Conservation (phyloP, 2,888 invertebrate species). For the Drosophila neonasuta region DNA sequence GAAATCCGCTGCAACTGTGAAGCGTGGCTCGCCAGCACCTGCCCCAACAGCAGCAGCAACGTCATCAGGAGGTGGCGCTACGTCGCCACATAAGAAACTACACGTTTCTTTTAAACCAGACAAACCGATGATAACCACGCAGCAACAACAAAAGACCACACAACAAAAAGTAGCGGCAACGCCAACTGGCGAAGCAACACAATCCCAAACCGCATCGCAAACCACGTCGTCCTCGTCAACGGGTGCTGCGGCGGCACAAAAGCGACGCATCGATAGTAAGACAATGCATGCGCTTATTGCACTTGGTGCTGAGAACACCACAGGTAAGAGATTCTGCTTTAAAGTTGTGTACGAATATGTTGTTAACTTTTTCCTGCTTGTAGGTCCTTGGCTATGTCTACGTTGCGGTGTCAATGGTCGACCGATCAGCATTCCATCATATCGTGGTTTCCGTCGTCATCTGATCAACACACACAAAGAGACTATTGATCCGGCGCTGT, state of each 20-base stretch:
- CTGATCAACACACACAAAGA: constrained; percentile 91
- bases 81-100: constrained; percentile 64
- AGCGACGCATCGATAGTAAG: constrained; percentile 85
- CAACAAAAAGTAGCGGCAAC: constrained; percentile 29
- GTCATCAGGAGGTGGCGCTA: constrained; percentile 12
- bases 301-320: constrained; percentile 85
- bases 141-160: constrained; percentile 49
- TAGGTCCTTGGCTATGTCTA: constrained; percentile 90
- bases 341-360: neutral
- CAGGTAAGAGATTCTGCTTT: constrained; percentile 80
- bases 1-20: constrained; percentile 54
- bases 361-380: neutral
- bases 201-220: constrained; percentile 20
- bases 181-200: constrained; percentile 17
- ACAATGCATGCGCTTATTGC: constrained; percentile 85
- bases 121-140: constrained; percentile 57
- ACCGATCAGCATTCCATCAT: constrained; percentile 88
- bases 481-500: constrained; percentile 88
- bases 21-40: constrained; percentile 39
- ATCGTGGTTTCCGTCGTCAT: constrained; percentile 91
- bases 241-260: constrained; percentile 67
- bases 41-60: constrained; percentile 29
- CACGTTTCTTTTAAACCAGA: constrained; percentile 66
- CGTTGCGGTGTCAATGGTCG: constrained; percentile 88
- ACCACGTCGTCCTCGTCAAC: constrained; percentile 18